Conservation (phyloP, 2,113 vertebrate species). For the Heptranchias perlo region DNA sequence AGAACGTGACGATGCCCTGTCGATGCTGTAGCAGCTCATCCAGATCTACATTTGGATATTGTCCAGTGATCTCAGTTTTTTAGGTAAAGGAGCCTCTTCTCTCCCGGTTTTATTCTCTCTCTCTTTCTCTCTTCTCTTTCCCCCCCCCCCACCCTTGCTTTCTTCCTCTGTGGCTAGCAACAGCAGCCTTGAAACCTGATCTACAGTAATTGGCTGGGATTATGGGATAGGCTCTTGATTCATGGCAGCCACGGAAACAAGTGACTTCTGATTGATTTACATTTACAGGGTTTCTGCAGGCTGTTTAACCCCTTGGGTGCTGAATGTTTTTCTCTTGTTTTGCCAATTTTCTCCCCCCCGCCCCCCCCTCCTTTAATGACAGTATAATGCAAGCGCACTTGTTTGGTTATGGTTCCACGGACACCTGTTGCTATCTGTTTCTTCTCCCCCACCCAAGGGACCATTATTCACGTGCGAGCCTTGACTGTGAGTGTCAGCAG, state of each 20-base stretch:
- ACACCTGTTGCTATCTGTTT: background rate
- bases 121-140: too few relatives aligned
- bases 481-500: background rate
- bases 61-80: background rate
- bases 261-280: background rate
- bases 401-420: background rate
- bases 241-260: background rate
- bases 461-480: background rate
- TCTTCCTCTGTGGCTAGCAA: background rate
- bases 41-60: background rate
- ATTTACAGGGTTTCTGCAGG: background rate
- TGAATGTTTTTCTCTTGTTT: background rate
- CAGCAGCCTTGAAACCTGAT: background rate
- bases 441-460: background rate
- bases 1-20: background rate
- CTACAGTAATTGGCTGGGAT: constrained; percentile 10
- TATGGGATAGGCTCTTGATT: background rate
- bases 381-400: background rate
- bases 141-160: background rate
- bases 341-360: background rate
- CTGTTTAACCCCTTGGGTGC: constrained; percentile 1
- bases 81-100: background rate
- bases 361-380: background rate
- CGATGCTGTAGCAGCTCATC: background rate
- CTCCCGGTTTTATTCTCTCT: background rate